Evolutionary conservation across 30 jellyfish, hydroid and myxozoan species (phyloP).

Genomic region (Morbakka virulenta): DNA sequence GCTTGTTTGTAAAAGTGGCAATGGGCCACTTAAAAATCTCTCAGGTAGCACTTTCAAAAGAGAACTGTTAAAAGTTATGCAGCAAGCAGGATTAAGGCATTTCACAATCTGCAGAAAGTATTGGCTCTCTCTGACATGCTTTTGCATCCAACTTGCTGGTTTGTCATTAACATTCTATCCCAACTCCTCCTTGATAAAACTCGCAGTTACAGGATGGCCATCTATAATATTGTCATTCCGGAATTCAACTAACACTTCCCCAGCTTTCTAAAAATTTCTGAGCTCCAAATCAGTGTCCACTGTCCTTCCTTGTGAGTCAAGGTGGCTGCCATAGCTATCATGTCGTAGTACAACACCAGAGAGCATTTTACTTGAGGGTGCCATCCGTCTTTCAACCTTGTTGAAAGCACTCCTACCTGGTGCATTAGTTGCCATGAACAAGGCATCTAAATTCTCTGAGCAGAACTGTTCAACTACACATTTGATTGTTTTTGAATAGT

Average conservation of each 20-base stretch:
- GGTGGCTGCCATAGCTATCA: background rate
- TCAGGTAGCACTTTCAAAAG: no score
- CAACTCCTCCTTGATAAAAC: no score
- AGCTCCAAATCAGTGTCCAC: background rate
- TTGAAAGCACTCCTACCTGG: background rate
- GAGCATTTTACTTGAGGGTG: background rate
- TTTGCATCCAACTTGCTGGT: background rate
- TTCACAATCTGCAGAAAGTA: background rate
- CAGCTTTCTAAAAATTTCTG: background rate
- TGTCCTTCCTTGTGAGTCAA: background rate
- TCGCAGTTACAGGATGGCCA: background rate
- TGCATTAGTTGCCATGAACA: background rate
- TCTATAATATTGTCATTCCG: background rate
- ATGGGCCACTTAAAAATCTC: no score
- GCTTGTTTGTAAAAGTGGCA: no score
- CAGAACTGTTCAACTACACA: background rate
- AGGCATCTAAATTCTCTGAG: background rate
- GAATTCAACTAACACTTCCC: background rate
- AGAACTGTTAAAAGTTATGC: no score
- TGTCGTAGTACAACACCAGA: background rate
- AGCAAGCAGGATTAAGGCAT: background rate
- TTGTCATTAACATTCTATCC: no score
- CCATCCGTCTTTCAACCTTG: background rate
- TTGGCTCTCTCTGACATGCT: background rate
- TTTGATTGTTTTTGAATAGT: background rate